phyloP scores from a whole-genome alignment of 2,888 invertebrate species.

The Rotaria socialis region DNA sequence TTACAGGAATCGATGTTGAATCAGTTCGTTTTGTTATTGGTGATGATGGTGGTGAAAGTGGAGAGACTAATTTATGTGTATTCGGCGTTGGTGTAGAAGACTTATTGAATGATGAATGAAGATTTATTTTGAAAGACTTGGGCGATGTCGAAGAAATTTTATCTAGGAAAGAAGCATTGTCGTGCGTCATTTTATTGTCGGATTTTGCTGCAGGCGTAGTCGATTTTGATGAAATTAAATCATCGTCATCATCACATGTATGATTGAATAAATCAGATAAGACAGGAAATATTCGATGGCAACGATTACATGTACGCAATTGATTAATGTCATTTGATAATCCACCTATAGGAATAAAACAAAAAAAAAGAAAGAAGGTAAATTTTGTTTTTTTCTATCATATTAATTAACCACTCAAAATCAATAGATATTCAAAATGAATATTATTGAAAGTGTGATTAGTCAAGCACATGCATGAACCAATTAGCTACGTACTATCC shows the following conservation, averaged over 20 bases:
- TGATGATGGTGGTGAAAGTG: neutral
- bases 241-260: neutral
- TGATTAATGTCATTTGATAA: neutral
- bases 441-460: neutral
- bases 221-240: neutral
- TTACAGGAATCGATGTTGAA: neutral
- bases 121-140: neutral
- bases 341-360: neutral
- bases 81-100: neutral
- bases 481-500: neutral
- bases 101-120: neutral
- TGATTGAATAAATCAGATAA: constrained; percentile 27
- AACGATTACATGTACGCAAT: neutral
- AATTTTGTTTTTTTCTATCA: no score
- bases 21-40: neutral
- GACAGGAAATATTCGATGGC: neutral
- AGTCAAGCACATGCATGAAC: neutral
- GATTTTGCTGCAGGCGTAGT: neutral
- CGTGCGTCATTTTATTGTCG: neutral
- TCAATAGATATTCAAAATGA: neutral
- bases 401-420: neutral
- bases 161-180: neutral
- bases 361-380: no score
- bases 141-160: neutral
- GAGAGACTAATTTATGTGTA: neutral